phyloP scores from a whole-genome alignment of 2,797 vertebrate genomes.

The Benthosema pterotum region DNA sequence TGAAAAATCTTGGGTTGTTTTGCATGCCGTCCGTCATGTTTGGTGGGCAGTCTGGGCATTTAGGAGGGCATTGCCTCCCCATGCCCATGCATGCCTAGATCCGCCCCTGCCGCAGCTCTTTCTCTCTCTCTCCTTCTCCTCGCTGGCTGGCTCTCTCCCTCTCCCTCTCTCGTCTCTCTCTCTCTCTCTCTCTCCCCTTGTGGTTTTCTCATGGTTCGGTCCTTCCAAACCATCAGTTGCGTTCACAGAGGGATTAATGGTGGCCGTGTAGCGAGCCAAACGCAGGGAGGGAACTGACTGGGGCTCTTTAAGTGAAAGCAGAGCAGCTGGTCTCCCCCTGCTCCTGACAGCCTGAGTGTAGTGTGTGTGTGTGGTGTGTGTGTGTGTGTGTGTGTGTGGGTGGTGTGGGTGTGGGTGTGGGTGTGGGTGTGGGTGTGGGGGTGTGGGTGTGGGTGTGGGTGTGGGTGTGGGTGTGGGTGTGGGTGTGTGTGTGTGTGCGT shows the following conservation, averaged over 20 bases:
- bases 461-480: neutral
- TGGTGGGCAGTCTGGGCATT: too few relatives aligned
- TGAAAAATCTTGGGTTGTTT: too few relatives aligned
- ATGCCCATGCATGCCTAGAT: too few relatives aligned
- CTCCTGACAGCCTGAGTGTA: slow-evolving; percentile 56
- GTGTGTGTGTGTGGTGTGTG: slow-evolving; percentile 23
- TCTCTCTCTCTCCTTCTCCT: neutral
- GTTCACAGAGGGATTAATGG: slow-evolving; percentile 68
- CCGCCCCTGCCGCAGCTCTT: neutral
- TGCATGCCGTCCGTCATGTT: too few relatives aligned
- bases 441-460: slow-evolving; percentile 28
- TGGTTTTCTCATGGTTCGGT: slow-evolving; percentile 60
- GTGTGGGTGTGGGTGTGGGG: slow-evolving; percentile 33
- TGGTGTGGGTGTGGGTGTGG: slow-evolving; percentile 35
- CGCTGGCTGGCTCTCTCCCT: too few relatives aligned
- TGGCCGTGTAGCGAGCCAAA: slow-evolving; percentile 65
- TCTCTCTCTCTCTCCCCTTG: slow-evolving; percentile 11
- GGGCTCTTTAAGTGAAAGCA: slow-evolving; percentile 62
- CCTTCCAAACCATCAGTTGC: slow-evolving; percentile 63
- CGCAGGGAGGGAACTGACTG: slow-evolving; percentile 52
- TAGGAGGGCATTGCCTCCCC: too few relatives aligned
- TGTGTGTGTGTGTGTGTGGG: slow-evolving; percentile 3
- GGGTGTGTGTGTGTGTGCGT: slow-evolving; percentile 15
- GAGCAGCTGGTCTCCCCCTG: slow-evolving; percentile 70
- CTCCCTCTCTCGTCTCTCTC: neutral